A percentile compares a stretch with the other conserved stretches of the same genome.
These are phyloP conservation scores for Vanessa tameamea DNA, from an alignment of 1,140 invertebrate genomes.

Conservation along the genomic window DNA sequence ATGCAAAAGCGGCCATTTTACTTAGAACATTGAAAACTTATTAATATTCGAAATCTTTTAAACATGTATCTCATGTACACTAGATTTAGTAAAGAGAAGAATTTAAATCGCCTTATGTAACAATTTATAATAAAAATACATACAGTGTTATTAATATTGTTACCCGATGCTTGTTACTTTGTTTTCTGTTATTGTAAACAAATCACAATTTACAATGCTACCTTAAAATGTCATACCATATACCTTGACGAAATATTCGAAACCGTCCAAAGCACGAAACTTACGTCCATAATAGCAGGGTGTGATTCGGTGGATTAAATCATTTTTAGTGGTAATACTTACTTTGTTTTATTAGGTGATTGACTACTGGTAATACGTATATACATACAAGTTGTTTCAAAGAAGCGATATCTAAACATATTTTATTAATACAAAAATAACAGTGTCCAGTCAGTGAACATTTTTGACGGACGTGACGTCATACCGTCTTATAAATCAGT, in stretches of 20 bases:
- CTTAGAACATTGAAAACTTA: too few relatives aligned
- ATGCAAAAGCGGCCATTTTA: too few relatives aligned
- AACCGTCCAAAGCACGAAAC: constrained; percentile 49
- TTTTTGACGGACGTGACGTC: too few relatives aligned
- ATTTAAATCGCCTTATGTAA: not conserved
- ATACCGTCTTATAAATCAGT: too few relatives aligned
- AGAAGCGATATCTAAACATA: too few relatives aligned
- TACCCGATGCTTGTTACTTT: not conserved
- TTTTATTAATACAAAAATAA: too few relatives aligned
- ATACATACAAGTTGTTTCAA: too few relatives aligned
- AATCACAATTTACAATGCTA: constrained; percentile 12
- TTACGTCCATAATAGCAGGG: not conserved
- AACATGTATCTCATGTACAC: too few relatives aligned
- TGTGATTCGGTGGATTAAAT: not conserved
- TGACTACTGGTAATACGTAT: not conserved
- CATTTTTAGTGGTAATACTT: not conserved
- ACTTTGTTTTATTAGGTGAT: not conserved
- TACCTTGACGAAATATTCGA: constrained; percentile 56
- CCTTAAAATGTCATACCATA: constrained; percentile 15
- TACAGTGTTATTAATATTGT: not conserved
- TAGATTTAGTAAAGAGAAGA: too few relatives aligned
- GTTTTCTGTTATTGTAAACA: constrained; percentile 12
- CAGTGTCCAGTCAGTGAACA: too few relatives aligned
- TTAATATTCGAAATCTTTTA: too few relatives aligned
- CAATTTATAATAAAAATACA: not conserved